Evolutionary conservation across 1,140 invertebrate genomes (phyloP).

Genomic region (Anagrus nilaparvatae): DNA sequence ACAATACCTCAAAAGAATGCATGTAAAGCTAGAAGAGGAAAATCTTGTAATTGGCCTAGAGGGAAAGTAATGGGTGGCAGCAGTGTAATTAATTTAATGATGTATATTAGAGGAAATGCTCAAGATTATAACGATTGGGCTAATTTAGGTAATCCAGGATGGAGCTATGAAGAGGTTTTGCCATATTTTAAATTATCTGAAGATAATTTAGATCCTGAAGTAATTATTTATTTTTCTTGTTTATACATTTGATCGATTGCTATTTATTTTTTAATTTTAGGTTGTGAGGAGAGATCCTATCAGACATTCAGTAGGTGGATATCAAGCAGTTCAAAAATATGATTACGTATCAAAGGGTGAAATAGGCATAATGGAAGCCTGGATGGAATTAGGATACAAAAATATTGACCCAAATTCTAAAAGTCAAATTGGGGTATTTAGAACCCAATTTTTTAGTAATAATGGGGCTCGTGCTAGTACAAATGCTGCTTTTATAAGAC

Average conservation of each 20-base stretch:
- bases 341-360: not conserved
- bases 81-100: constrained; percentile 54
- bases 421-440: constrained; percentile 2
- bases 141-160: constrained; percentile 45
- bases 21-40: constrained; percentile 32
- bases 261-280: not conserved
- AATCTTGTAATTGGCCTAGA: constrained; percentile 36
- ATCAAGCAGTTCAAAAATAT: not conserved
- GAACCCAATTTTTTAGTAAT: not conserved
- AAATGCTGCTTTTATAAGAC: constrained; percentile 1
- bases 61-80: constrained; percentile 48
- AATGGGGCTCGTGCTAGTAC: constrained; percentile 7
- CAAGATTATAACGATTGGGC: constrained; percentile 58
- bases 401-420: constrained; percentile 6
- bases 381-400: constrained; percentile 7
- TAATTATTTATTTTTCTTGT: not conserved
- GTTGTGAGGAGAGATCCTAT: not conserved
- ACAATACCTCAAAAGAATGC: constrained; percentile 42
- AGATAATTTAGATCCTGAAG: constrained; percentile 9
- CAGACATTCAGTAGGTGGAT: constrained; percentile 1
- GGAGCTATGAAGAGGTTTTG: constrained; percentile 48
- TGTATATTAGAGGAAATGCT: constrained; percentile 53
- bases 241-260: not conserved
- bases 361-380: constrained; percentile 4
- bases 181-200: constrained; percentile 46